These are phyloP conservation scores for Thysanoteuthis rhombus DNA, from an alignment of 2,888 invertebrate genomes.

Conservation along the genomic window DNA sequence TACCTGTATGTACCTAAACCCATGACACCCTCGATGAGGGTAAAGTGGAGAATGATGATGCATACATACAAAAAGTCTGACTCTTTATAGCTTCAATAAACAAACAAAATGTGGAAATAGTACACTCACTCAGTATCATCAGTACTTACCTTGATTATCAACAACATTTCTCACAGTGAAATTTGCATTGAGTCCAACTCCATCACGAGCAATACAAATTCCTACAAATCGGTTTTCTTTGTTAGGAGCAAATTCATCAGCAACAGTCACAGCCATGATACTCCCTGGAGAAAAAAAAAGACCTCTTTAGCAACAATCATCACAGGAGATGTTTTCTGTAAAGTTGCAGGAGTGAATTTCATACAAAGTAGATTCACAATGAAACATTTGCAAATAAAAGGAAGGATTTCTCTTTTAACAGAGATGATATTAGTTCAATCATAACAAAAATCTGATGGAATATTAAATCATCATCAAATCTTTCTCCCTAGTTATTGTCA, in stretches of 20 bases:
- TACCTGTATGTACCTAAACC: no score
- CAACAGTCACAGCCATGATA: slow-evolving; percentile 85
- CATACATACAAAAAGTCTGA: no score
- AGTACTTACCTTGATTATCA: slow-evolving; percentile 79
- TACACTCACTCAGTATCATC: no score
- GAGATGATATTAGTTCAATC: no score
- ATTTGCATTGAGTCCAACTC: slow-evolving; percentile 83
- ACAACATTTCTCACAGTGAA: slow-evolving; percentile 93
- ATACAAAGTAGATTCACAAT: not conserved
- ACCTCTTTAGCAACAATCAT: not conserved
- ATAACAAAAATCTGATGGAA: no score
- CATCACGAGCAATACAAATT: slow-evolving; percentile 88
- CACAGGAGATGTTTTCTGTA: not conserved
- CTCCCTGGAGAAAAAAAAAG: slow-evolving; percentile 74
- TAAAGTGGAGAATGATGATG: no score
- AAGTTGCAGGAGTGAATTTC: not conserved
- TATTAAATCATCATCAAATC: no score
- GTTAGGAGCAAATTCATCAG: slow-evolving; percentile 85
- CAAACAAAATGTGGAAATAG: not conserved
- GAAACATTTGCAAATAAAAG: not conserved
- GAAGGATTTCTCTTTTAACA: not conserved
- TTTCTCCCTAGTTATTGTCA: no score
- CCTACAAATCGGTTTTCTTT: slow-evolving; percentile 90
- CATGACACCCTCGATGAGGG: no score
- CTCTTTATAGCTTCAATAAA: no score